phyloP scores from a whole-genome alignment of 2,797 vertebrate species.

The Hirundo rustica region DNA sequence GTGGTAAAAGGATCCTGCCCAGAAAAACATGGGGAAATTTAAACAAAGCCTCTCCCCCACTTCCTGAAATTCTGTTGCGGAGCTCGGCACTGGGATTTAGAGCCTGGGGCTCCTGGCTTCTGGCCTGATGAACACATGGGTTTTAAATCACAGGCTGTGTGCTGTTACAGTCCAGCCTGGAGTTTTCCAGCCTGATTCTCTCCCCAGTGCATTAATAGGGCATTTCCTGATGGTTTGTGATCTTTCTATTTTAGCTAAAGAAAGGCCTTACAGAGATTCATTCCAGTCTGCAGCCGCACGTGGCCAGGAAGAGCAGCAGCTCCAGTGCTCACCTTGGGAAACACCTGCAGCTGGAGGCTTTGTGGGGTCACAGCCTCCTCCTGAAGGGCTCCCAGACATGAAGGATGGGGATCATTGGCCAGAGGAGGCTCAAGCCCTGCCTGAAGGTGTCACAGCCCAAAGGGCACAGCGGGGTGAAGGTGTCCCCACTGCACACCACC shows the following conservation, averaged over 20 bases:
- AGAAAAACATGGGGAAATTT: neutral
- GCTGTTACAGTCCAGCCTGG: neutral
- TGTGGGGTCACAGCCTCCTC: neutral
- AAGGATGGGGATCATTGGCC: neutral
- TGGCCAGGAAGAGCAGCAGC: neutral
- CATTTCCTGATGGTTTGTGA: constrained; percentile 5
- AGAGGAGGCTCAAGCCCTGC: neutral
- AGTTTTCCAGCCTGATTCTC: neutral
- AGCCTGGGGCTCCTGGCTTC: constrained; percentile 32
- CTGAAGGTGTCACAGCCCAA: neutral
- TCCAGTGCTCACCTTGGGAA: neutral
- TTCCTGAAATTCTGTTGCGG: neutral
- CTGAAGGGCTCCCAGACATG: neutral
- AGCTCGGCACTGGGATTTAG: constrained; percentile 13
- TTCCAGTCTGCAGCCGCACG: neutral
- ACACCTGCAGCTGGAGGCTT: neutral
- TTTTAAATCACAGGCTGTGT: neutral
- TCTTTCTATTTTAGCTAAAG: neutral
- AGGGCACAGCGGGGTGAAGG: neutral
- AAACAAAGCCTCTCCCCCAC: neutral
- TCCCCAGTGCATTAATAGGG: neutral
- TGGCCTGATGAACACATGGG: constrained; percentile 17
- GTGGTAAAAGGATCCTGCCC: neutral
- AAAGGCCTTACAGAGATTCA: neutral
- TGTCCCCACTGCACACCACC: neutral